Conservation (phyloP, 1,140 invertebrate species). For the Rhynchophorus ferrugineus region DNA sequence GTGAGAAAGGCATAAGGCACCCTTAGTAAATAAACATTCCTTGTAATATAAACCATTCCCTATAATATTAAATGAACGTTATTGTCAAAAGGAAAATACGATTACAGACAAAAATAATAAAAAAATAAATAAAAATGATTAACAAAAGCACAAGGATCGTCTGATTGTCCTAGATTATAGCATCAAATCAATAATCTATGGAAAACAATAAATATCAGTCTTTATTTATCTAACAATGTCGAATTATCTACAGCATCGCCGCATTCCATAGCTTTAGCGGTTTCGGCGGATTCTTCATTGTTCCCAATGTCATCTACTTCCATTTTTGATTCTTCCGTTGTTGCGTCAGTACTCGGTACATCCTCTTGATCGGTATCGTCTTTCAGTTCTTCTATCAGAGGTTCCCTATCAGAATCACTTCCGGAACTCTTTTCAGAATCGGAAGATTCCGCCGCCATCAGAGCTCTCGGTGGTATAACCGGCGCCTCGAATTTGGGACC, state of each 20-base stretch:
- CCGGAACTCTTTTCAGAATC: conserved; percentile 32
- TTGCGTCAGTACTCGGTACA: background rate
- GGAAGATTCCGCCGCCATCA: conserved; percentile 21
- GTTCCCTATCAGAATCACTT: conserved; percentile 26
- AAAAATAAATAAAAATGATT: background rate
- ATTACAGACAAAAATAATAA: background rate
- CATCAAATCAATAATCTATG: background rate
- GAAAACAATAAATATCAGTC: background rate
- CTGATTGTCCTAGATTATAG: background rate
- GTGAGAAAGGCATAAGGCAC: background rate
- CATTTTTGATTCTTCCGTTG: background rate
- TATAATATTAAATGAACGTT: background rate
- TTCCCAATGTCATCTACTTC: background rate
- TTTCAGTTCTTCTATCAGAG: background rate
- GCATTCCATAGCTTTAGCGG: background rate
- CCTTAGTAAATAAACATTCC: background rate
- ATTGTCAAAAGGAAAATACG: background rate
- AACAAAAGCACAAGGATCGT: background rate
- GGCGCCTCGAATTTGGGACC: conserved; percentile 54
- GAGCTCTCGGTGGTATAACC: conserved; percentile 2
- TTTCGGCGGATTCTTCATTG: background rate
- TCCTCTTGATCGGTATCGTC: background rate
- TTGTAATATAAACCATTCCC: background rate
- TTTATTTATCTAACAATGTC: background rate
- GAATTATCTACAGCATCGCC: background rate